Evolutionary conservation across 2,113 vertebrate genomes (phyloP).

Genomic region (Tursiops truncatus): DNA sequence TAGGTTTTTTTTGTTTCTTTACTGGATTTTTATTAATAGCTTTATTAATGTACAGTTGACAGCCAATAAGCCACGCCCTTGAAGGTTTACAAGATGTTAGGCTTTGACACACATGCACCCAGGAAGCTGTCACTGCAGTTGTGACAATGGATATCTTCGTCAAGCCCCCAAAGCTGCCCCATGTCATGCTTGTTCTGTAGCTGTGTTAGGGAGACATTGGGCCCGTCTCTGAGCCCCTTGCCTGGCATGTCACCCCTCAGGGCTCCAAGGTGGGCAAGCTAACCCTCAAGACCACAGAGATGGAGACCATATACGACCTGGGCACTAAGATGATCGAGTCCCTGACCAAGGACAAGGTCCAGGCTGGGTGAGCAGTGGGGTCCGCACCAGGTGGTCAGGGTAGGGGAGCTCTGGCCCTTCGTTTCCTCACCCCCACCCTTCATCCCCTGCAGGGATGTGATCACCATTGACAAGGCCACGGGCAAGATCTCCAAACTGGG

Average conservation of each 20-base stretch:
- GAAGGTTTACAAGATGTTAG: background rate
- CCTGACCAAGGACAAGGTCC: conserved; percentile 94
- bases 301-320: conserved; percentile 97
- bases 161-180: background rate
- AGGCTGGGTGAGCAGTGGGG: conserved; percentile 89
- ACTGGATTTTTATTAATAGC: background rate
- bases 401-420: accelerated
- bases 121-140: accelerated
- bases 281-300: conserved; percentile 95
- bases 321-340: conserved; percentile 98
- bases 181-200: background rate
- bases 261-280: conserved; percentile 96
- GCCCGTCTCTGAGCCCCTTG: background rate
- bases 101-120: accelerated
- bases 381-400: accelerated
- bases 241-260: conserved; percentile 70
- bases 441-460: conserved; percentile 88
- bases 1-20: background rate
- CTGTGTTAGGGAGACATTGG: accelerated
- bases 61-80: background rate
- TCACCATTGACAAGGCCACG: conserved; percentile 96
- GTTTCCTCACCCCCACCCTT: background rate
- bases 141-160: accelerated
- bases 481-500: conserved; percentile 95
- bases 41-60: background rate